Evolutionary conservation across 2,113 vertebrate species (phyloP).

Genomic region (Eudyptes chrysolophus): DNA sequence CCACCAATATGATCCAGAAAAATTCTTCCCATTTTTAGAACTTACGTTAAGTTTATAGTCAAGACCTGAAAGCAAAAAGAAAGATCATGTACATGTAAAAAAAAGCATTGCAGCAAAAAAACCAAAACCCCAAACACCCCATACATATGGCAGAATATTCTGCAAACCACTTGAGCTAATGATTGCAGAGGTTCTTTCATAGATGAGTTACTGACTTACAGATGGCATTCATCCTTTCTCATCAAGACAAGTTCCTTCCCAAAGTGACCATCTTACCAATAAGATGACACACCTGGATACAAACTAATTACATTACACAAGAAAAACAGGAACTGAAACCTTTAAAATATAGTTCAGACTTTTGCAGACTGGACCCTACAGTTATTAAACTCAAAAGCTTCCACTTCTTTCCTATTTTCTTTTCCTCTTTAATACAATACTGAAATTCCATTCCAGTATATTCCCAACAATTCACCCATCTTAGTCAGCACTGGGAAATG

Average conservation of each 20-base stretch:
- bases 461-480: neutral
- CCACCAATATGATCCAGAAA: conserved; percentile 98
- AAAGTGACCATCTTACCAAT: neutral
- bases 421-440: neutral
- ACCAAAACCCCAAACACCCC: neutral
- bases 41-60: neutral
- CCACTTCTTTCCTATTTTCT: neutral
- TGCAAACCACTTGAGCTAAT: neutral
- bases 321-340: neutral
- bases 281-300: neutral
- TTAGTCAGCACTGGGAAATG: conserved; percentile 55
- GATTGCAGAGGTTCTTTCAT: neutral
- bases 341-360: neutral
- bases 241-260: neutral
- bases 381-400: neutral
- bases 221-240: neutral
- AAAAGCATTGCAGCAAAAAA: neutral
- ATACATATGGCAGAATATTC: neutral
- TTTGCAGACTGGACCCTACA: neutral
- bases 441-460: neutral
- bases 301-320: neutral
- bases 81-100: neutral
- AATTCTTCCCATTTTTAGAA: conserved; percentile 89
- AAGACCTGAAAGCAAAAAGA: conserved; percentile 67
- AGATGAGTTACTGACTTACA: neutral